These are phyloP conservation scores for Adelges cooleyi DNA, from an alignment of 1,140 invertebrate species.

Conservation along the genomic window DNA sequence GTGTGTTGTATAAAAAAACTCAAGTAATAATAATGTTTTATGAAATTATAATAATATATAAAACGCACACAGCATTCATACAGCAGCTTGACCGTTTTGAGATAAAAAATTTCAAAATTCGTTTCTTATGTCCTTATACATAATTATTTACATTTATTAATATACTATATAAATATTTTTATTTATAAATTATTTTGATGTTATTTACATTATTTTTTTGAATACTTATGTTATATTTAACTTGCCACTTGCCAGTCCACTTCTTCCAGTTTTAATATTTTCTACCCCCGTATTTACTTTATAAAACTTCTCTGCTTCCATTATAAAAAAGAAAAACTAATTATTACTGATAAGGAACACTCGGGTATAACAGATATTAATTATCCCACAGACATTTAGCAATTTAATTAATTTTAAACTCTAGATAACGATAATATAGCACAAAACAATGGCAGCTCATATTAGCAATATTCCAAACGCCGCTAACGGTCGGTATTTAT, in stretches of 20 bases:
- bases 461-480: slow-evolving; percentile 3
- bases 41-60: too few species aligned
- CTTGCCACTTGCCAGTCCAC: background rate
- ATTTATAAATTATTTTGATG: background rate
- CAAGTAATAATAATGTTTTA: too few species aligned
- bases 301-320: slow-evolving; percentile 6
- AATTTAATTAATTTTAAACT: slow-evolving; percentile 27
- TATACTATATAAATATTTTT: too few species aligned
- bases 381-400: slow-evolving; percentile 20
- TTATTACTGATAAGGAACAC: slow-evolving; percentile 24
- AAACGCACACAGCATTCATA: too few species aligned
- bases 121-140: too few species aligned
- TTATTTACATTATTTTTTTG: background rate
- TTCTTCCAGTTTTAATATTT: slow-evolving; percentile 1
- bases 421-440: slow-evolving; percentile 12
- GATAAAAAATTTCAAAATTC: too few species aligned
- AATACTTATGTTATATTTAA: background rate
- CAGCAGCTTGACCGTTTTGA: too few species aligned
- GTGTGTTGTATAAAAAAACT: too few species aligned
- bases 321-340: slow-evolving; percentile 9
- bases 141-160: too few species aligned
- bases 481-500: slow-evolving; percentile 1
- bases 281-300: background rate
- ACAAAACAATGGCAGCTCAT: slow-evolving; percentile 17
- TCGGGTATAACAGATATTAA: slow-evolving; percentile 8